These are phyloP conservation scores for Rattus rattus DNA, from an alignment of 2,113 vertebrate genomes.

Conservation along the genomic window DNA sequence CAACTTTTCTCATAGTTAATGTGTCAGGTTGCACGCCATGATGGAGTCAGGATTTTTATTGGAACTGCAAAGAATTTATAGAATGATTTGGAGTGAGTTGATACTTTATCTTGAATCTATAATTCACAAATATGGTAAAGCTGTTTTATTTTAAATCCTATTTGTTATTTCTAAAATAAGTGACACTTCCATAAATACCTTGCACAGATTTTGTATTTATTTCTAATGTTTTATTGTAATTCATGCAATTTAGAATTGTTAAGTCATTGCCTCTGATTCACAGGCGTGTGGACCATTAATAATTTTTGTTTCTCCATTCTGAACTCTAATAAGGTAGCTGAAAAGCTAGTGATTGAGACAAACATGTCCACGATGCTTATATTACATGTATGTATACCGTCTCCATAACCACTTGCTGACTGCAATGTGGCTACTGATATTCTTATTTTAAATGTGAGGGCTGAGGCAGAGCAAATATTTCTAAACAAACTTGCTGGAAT, in stretches of 20 bases:
- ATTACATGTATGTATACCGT: neutral
- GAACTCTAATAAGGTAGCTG: neutral
- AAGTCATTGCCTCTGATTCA: neutral
- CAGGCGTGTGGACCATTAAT: neutral
- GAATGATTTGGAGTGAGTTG: neutral
- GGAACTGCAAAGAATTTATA: neutral
- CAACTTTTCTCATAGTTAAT: neutral
- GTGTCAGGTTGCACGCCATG: neutral
- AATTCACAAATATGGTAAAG: neutral
- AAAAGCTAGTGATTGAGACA: neutral
- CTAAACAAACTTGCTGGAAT: neutral
- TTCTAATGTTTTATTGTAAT: neutral
- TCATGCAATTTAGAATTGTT: neutral
- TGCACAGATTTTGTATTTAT: neutral
- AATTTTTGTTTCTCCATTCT: neutral
- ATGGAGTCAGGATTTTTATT: neutral
- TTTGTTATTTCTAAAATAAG: slow-evolving; percentile 9
- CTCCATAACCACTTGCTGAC: neutral
- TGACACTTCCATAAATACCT: neutral
- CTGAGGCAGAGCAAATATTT: neutral
- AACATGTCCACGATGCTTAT: neutral
- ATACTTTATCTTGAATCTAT: slow-evolving; percentile 13
- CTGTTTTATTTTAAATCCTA: neutral
- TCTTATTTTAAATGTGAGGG: neutral
- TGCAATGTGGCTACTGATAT: neutral